Evolutionary conservation across 1,140 invertebrate genomes (phyloP), one percentile per base, ranked within the genome.

Genomic region (Diorhabda carinulata): DNA sequence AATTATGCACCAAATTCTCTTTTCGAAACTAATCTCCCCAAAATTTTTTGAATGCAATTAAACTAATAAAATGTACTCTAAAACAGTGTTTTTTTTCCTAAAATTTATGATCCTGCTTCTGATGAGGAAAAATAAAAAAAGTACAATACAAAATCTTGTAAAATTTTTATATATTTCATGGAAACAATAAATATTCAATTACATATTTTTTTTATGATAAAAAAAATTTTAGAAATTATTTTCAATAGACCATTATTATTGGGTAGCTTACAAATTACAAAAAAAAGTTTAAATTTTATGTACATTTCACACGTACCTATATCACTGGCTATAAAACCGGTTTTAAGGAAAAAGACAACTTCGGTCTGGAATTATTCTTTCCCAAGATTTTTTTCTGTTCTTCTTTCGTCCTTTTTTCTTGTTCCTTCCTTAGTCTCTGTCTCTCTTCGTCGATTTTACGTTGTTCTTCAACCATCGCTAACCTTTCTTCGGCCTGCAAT

Each of bases 371-470:
- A 85, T 97, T 97, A 82, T 97, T 97, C 87, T 98, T 98, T 76
- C 96, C 96, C 74, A 98, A 86, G 75, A 98, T 98, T 82, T 95
- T 93, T 83, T 96, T 96, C 84, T 98, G 96, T 83, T 98, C 96
- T 82, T 96, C 93, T 83, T 96, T 96, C 61, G 92, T 86, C 73
- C 93, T 88, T 76, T 92, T 94, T 77, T 96, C 94, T 81, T 96
- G 92, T 81, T 97, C 94, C 82, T 94, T 94, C 80, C 93, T 91
- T 83, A 98, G 86, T 78, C 90, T 91, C 82, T 97, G 94, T 77
- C 93, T 89, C 80, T 97, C 94, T 84, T 98, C 96, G 77, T 97
- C 92, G 87, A 98, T 96, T 83, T 94, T 90, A 72, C 96, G 88
- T 84, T 98, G 95, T 81, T 98, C 95, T 85, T 98, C 96, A 72